Base-by-base conservation (phyloP, 1,140 invertebrate species). In the Onthophagus taurus region DNA sequence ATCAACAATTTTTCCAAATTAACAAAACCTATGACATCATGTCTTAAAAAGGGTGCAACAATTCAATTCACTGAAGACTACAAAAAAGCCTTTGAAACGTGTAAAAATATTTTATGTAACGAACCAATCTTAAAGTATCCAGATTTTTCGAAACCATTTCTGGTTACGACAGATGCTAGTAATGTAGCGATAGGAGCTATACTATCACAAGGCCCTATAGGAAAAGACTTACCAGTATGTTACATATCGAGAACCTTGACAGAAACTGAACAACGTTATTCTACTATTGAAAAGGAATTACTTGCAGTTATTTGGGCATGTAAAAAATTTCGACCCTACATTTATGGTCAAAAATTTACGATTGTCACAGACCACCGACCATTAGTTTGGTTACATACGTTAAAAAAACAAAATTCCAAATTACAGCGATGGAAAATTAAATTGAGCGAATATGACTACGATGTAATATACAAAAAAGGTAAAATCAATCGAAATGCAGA, bases 301-400 rank as follows among this genome's bases (percentile, higher is more conserved):
- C 44, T 65, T 11, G 58, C 52, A 0, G 53, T 64, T 0, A 47
- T 75, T 14, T 59, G 55, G 46, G 61, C 61, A 2, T 53, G 68
- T 2, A 55, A 67, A 45, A 52, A 65, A 30, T 70, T 71, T 39
- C 26, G 63, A 44, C 58, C 57, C 23, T 67, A 66, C 48, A 20
- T 67, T 4, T 64, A 53, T 21, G 62, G 62, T 7, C 33, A 36
- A 31, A 48, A 50, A 44, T 65, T 67, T 20, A 53, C 24, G 1
- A 49, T 63, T 1, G 14, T 50, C 1, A 59, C 55, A 0, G 68
- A 73, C 42, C 72, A 75, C 42, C 54, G 54, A 47, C 63, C 68
- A 1, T 51, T 76, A 16, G 47, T 49, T 21, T 75, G 67, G 65
- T 49, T 77, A 13, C 58, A 61, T 19, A 59, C 58, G 6, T 51